phyloP scores from a whole-genome alignment of 2,888 invertebrate species.

The Muschampia plurimacula region DNA sequence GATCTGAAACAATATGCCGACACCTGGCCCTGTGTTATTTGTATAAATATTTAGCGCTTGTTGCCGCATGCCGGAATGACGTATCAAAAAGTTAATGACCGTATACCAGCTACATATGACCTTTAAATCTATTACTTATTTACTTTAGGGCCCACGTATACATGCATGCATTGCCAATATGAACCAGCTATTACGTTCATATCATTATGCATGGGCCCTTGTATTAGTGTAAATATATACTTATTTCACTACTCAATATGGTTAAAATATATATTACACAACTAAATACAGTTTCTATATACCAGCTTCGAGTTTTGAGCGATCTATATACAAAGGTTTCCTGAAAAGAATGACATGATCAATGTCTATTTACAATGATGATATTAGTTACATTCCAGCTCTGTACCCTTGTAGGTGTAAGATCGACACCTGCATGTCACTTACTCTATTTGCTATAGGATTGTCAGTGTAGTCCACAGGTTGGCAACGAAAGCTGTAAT shows the following conservation, averaged over 20 bases:
- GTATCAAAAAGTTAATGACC: slow-evolving; percentile 48
- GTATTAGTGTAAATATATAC: not conserved
- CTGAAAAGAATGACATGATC: slow-evolving; percentile 61
- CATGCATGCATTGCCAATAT: not conserved
- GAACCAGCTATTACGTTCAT: not conserved
- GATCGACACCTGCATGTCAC: slow-evolving; percentile 64
- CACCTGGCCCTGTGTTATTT: slow-evolving; percentile 73
- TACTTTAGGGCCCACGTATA: not conserved
- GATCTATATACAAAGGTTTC: slow-evolving; percentile 58
- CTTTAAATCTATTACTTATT: not conserved
- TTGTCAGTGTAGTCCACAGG: slow-evolving; percentile 95
- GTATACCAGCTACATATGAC: slow-evolving; percentile 41
- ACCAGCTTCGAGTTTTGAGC: slow-evolving; percentile 47
- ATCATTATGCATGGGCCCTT: not conserved
- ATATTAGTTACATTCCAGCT: slow-evolving; percentile 65
- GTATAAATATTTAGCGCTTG: slow-evolving; percentile 53
- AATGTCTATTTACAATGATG: slow-evolving; percentile 76
- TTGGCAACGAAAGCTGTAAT: slow-evolving; percentile 96
- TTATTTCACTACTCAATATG: not conserved
- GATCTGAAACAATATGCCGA: slow-evolving; percentile 90
- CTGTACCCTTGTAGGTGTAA: slow-evolving; percentile 51
- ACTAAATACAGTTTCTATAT: slow-evolving; percentile 15
- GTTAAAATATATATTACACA: not conserved
- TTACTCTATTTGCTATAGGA: slow-evolving; percentile 93
- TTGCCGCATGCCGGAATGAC: slow-evolving; percentile 41